These are phyloP conservation scores for Psix sp. DNA, from an alignment of 1,140 invertebrate genomes.

Conservation along the genomic window DNA sequence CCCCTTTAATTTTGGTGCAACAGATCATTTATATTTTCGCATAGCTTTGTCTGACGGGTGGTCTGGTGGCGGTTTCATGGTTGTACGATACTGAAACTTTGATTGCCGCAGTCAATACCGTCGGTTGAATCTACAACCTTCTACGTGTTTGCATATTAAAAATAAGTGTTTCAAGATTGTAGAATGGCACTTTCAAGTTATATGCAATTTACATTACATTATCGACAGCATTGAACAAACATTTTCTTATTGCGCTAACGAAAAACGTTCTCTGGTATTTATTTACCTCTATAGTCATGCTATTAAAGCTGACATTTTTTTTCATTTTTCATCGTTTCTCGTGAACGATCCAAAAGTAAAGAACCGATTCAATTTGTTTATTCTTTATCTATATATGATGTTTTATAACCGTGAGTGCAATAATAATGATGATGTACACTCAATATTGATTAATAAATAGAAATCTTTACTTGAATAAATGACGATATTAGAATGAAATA, in stretches of 20 bases:
- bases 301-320: slow-evolving; percentile 1
- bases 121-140: slow-evolving; percentile 24
- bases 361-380: no score
- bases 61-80: slow-evolving; percentile 37
- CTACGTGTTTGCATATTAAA: slow-evolving; percentile 34
- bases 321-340: no score
- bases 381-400: no score
- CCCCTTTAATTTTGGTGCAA: slow-evolving; percentile 47
- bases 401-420: no score
- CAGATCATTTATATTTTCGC: slow-evolving; percentile 51
- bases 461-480: no score
- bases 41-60: slow-evolving; percentile 36
- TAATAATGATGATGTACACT: no score
- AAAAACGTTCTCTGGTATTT: slow-evolving; percentile 5
- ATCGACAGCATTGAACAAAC: slow-evolving; percentile 10
- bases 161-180: slow-evolving; percentile 39
- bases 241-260: slow-evolving; percentile 7
- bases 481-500: no score
- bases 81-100: slow-evolving; percentile 45
- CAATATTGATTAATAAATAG: no score
- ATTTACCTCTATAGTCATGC: slow-evolving; percentile 14
- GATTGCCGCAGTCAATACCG: slow-evolving; percentile 33
- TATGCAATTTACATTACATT: slow-evolving; percentile 23
- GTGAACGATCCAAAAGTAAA: no score
- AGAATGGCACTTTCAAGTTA: slow-evolving; percentile 38